These are phyloP conservation scores for Drosophila greeni DNA, from an alignment of 2,888 invertebrate genomes.

Conservation along the genomic window DNA sequence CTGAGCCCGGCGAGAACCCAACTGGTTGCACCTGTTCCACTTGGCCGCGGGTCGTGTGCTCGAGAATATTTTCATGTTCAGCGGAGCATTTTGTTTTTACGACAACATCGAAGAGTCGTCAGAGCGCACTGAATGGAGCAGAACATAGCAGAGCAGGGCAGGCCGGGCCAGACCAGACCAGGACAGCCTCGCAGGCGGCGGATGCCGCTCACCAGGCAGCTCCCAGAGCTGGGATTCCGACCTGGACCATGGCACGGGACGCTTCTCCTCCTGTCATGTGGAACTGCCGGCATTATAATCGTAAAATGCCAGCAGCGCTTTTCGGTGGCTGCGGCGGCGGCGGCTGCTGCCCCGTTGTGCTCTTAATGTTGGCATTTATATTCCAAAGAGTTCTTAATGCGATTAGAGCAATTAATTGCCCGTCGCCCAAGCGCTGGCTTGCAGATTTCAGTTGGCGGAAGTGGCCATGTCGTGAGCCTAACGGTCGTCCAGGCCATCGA, in stretches of 20 bases:
- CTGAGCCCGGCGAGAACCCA: slow-evolving; percentile 6
- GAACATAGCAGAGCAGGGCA: slow-evolving; percentile 5
- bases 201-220: slow-evolving; percentile 48
- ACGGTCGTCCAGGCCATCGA: slow-evolving; percentile 37
- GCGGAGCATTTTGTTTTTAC: slow-evolving; percentile 43
- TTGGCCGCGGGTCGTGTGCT: slow-evolving; percentile 39
- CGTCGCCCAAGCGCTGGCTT: slow-evolving; percentile 8
- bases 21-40: slow-evolving; percentile 52
- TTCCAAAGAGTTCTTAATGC: slow-evolving; percentile 32
- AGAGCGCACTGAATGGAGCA: slow-evolving; percentile 4
- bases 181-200: slow-evolving; percentile 24
- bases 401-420: slow-evolving; percentile 37
- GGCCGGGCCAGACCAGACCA: neutral
- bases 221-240: slow-evolving; percentile 3
- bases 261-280: slow-evolving; percentile 36
- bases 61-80: slow-evolving; percentile 40
- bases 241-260: slow-evolving; percentile 6
- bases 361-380: slow-evolving; percentile 34
- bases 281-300: slow-evolving; percentile 31
- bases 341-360: slow-evolving; percentile 24
- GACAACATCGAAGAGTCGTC: slow-evolving; percentile 35
- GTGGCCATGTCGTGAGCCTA: slow-evolving; percentile 25
- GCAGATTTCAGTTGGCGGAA: slow-evolving; percentile 33
- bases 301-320: slow-evolving; percentile 39
- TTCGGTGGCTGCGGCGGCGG: slow-evolving; percentile 22